Percentiles rank a stretch among this genome's conserved stretches.
Conservation (phyloP, 2,113 vertebrate genomes). For the Numenius arquata region DNA sequence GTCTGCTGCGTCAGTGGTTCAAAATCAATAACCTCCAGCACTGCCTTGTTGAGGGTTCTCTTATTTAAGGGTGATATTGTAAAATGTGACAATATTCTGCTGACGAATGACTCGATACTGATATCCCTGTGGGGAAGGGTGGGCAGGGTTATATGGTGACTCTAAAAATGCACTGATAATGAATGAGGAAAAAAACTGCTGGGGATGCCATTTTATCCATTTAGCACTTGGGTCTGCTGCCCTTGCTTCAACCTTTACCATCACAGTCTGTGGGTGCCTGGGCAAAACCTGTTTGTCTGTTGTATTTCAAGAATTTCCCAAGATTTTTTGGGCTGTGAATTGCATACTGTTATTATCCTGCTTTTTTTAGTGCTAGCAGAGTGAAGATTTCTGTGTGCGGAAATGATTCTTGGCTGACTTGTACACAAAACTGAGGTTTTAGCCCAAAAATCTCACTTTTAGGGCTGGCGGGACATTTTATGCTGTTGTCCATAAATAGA, state of each 20-base stretch:
- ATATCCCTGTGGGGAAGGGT: background rate
- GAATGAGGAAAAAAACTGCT: background rate
- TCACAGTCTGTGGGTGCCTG: rapidly evolving
- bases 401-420: background rate
- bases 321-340: background rate
- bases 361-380: background rate
- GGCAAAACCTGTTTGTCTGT: background rate
- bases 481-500: background rate
- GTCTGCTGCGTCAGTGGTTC: constrained; percentile 51
- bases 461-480: background rate
- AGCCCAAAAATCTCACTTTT: background rate
- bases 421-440: background rate
- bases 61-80: constrained; percentile 34
- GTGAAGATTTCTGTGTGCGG: background rate
- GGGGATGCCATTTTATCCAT: background rate
- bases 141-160: background rate
- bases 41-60: background rate
- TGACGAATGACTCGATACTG: background rate
- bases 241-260: background rate
- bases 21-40: constrained; percentile 40
- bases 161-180: constrained; percentile 2
- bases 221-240: background rate
- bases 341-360: background rate
- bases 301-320: background rate
- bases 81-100: constrained; percentile 58